Evolutionary conservation across 1,140 invertebrate species (phyloP).

Genomic region (Mesaphorura yosii): DNA sequence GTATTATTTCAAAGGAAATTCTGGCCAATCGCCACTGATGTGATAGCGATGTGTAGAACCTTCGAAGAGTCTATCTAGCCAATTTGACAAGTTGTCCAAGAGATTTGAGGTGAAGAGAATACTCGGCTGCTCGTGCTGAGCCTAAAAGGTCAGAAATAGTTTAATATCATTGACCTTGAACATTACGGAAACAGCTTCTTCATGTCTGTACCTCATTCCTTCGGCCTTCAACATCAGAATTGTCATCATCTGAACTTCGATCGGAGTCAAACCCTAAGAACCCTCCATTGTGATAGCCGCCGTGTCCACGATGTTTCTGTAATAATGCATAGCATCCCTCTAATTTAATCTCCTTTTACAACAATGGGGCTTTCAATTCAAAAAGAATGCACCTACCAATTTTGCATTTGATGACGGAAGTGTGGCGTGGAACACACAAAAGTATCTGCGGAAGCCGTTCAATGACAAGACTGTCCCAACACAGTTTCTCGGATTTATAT

Average conservation of each 20-base stretch:
- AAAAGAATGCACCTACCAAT: too few relatives aligned
- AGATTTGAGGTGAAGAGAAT: conserved; percentile 29
- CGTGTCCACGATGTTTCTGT: too few relatives aligned
- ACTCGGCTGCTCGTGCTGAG: conserved; percentile 2
- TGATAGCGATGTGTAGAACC: conserved; percentile 87
- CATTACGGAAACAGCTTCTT: not conserved
- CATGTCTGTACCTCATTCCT: conserved; percentile 3
- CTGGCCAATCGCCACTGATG: conserved; percentile 75
- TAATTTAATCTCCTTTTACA: too few relatives aligned
- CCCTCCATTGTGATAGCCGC: conserved; percentile 42
- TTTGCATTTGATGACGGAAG: too few relatives aligned
- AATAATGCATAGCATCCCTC: too few relatives aligned
- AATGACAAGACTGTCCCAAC: conserved; percentile 91
- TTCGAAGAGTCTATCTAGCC: conserved; percentile 92
- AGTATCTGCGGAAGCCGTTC: conserved; percentile 92
- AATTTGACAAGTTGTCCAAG: conserved; percentile 59
- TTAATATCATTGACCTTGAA: conserved; percentile 1
- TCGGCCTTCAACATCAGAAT: conserved; percentile 48
- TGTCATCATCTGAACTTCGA: conserved; percentile 48
- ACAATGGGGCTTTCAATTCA: too few relatives aligned
- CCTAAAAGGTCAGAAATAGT: not conserved
- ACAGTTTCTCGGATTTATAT: conserved; percentile 92
- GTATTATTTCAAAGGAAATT: conserved; percentile 47
- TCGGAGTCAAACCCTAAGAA: conserved; percentile 61
- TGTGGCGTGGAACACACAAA: conserved; percentile 96